Conservation (phyloP, 2,113 vertebrate species). For the Zosterops pallidus region DNA sequence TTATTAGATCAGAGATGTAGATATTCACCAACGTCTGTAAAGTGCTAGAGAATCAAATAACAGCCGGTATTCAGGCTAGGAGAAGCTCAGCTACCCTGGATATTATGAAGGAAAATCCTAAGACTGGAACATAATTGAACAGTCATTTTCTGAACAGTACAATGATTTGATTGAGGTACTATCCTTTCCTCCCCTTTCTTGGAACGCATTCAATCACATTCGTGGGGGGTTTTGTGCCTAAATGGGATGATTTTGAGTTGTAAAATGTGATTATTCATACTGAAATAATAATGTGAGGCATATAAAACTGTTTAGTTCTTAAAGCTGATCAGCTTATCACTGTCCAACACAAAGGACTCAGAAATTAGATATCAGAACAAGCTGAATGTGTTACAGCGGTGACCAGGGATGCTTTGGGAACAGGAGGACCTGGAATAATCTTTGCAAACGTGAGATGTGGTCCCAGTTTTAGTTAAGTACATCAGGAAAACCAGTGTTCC, state of each 20-base stretch:
- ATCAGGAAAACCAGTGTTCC: not conserved
- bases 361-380: not conserved
- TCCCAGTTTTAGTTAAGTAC: not conserved
- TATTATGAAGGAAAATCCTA: not conserved
- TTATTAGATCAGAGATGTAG: not conserved
- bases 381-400: not conserved
- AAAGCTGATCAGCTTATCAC: constrained; percentile 29
- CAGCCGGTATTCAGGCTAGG: not conserved
- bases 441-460: not conserved
- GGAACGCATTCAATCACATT: not conserved
- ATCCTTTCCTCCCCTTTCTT: not conserved
- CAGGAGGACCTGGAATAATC: not conserved
- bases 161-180: not conserved
- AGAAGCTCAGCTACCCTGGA: not conserved
- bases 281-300: not conserved
- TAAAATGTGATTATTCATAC: not conserved
- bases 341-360: not conserved
- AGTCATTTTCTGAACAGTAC: constrained; percentile 9
- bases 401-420: not conserved
- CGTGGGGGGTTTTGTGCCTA: not conserved
- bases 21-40: not conserved
- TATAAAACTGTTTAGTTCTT: not conserved
- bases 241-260: not conserved
- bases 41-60: not conserved
- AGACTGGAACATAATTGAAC: not conserved